Percentiles rank a stretch among this genome's conserved stretches.
Conservation (phyloP, 2,797 vertebrate species). For the Limosa lapponica region DNA sequence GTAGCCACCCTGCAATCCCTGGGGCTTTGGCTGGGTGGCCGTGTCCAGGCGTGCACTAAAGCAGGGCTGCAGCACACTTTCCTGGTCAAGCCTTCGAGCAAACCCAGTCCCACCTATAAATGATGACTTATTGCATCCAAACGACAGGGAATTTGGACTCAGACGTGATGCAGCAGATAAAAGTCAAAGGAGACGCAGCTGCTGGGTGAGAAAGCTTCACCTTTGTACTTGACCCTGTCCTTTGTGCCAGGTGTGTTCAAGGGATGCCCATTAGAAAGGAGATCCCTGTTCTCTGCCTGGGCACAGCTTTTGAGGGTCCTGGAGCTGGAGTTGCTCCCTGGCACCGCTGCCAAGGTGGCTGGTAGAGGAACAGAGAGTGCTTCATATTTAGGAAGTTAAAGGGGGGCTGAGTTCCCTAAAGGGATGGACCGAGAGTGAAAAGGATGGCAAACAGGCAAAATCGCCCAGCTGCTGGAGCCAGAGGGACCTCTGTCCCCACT, state of each 20-base stretch:
- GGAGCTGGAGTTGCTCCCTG: not conserved
- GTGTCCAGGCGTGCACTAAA: not conserved
- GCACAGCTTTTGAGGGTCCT: not conserved
- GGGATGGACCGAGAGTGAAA: not conserved
- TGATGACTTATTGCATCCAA: not conserved
- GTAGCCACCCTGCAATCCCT: rapidly evolving
- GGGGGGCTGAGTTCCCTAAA: not conserved
- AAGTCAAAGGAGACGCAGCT: not conserved
- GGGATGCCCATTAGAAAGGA: not conserved
- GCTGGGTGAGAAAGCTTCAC: not conserved
- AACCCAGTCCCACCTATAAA: rapidly evolving
- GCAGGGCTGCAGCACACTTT: not conserved
- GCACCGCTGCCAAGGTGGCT: not conserved
- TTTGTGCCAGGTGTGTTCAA: rapidly evolving
- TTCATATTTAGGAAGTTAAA: not conserved
- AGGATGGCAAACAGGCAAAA: not conserved
- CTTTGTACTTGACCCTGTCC: rapidly evolving
- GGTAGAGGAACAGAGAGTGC: not conserved
- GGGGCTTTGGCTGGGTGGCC: not conserved
- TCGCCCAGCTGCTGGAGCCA: not conserved
- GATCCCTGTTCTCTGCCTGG: not conserved
- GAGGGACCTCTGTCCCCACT: not conserved
- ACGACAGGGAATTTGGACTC: not conserved
- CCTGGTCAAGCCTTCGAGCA: rapidly evolving
- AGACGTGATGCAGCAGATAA: not conserved